Evolutionary conservation across 2,888 invertebrate genomes (phyloP).

Genomic region (Melipona beecheii): DNA sequence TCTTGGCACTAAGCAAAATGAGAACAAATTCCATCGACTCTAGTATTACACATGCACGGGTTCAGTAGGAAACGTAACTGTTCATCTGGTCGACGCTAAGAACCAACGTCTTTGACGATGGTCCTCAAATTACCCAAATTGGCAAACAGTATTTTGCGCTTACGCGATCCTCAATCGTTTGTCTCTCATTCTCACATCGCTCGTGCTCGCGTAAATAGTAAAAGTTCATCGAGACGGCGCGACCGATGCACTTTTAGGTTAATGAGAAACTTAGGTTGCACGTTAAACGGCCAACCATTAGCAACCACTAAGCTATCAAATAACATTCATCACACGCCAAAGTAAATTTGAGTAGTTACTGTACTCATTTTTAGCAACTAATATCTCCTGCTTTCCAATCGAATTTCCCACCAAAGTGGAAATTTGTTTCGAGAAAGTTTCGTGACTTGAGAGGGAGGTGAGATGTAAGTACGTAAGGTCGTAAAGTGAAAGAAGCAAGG

Average conservation of each 20-base stretch:
- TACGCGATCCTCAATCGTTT: neutral
- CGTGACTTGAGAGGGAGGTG: neutral
- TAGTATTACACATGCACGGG: conserved; percentile 14
- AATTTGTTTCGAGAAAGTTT: neutral
- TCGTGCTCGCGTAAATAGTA: neutral
- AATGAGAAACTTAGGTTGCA: neutral
- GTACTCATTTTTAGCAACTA: no score
- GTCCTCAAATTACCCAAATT: conserved; percentile 42
- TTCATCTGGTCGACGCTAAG: conserved; percentile 35
- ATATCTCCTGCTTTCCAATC: neutral
- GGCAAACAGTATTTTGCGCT: conserved; percentile 21
- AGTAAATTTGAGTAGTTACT: no score
- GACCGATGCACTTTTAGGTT: neutral
- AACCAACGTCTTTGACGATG: conserved; percentile 25
- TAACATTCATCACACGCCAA: no score
- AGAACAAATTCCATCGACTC: conserved; percentile 34
- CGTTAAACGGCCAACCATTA: no score
- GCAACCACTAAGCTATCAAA: no score
- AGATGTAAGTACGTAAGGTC: neutral
- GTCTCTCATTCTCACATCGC: neutral
- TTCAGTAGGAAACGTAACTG: conserved; percentile 49
- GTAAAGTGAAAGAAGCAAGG: conserved; percentile 38
- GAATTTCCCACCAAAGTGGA: neutral
- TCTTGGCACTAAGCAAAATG: conserved; percentile 35
- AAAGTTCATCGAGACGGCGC: conserved; percentile 1